A percentile compares a stretch with the other conserved stretches of the same genome.
phyloP scores from a whole-genome alignment of 2,113 vertebrate species.

The Heterocephalus glaber region DNA sequence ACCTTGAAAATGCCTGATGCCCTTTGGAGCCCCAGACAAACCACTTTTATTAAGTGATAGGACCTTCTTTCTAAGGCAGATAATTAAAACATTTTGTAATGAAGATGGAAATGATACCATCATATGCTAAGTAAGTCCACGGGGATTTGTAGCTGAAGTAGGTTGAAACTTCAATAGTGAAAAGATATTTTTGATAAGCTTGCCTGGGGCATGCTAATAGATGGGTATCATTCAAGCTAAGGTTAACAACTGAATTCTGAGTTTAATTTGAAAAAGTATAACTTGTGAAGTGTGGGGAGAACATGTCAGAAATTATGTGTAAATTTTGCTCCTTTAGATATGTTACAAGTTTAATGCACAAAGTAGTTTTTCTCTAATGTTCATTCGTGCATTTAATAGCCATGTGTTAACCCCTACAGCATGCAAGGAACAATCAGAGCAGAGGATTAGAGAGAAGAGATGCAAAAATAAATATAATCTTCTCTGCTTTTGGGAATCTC shows the following conservation, averaged over 20 bases:
- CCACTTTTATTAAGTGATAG: conserved; percentile 47
- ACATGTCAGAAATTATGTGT: conserved; percentile 1
- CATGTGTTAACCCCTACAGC: neutral
- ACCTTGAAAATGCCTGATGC: neutral
- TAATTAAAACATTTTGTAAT: conserved; percentile 72
- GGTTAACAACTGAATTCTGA: conserved; percentile 23
- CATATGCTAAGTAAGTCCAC: conserved; percentile 55
- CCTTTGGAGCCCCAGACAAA: conserved; percentile 48
- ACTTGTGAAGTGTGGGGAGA: neutral
- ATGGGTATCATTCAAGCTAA: neutral
- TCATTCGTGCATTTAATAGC: neutral
- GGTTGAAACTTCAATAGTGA: conserved; percentile 59
- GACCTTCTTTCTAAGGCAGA: conserved; percentile 63
- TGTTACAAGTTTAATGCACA: neutral
- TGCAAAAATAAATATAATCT: neutral
- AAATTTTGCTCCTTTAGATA: conserved; percentile 13
- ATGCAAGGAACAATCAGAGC: neutral
- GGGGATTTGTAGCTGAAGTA: conserved; percentile 66
- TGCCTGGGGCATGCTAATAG: conserved; percentile 34
- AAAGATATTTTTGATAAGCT: conserved; percentile 68
- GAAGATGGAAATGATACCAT: conserved; percentile 55
- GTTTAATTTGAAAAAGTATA: conserved; percentile 55
- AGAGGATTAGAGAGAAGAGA: neutral
- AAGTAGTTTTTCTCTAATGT: neutral
- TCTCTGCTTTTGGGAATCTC: neutral